Percentiles rank a stretch among this genome's conserved stretches.
These are phyloP conservation scores for Pteromalus puparum DNA, from an alignment of 1,140 invertebrate genomes.

Conservation along the genomic window DNA sequence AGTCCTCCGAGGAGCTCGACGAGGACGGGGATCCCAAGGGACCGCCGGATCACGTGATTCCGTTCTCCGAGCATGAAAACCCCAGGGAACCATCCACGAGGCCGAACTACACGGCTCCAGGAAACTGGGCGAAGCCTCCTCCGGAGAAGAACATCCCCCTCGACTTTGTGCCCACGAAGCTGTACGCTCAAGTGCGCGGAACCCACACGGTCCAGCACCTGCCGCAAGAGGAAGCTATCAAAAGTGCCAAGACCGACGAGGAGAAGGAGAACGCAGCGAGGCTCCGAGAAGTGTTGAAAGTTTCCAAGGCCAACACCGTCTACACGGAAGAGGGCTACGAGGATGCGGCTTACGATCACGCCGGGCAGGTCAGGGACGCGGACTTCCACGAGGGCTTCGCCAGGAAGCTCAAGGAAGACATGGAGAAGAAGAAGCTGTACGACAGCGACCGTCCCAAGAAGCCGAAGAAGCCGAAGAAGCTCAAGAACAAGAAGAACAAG, in stretches of 20 bases:
- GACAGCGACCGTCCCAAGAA: not conserved
- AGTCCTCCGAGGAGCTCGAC: not conserved
- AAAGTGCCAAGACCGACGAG: slow-evolving; percentile 77
- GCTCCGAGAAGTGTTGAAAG: slow-evolving; percentile 81
- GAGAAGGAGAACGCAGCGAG: slow-evolving; percentile 79
- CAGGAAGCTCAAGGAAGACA: slow-evolving; percentile 61
- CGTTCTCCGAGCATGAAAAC: slow-evolving; percentile 71
- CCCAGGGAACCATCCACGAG: slow-evolving; percentile 71
- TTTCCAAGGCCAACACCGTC: slow-evolving; percentile 83
- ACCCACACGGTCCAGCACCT: slow-evolving; percentile 78
- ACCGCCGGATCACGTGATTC: slow-evolving; percentile 63
- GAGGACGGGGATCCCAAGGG: slow-evolving; percentile 53
- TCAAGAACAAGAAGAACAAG: not conserved
- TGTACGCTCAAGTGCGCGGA: slow-evolving; percentile 82
- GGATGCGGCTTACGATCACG: slow-evolving; percentile 86
- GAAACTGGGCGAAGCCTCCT: slow-evolving; percentile 73
- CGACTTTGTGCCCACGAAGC: slow-evolving; percentile 81
- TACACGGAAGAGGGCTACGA: slow-evolving; percentile 88
- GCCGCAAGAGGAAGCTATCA: slow-evolving; percentile 76
- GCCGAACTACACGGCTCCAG: slow-evolving; percentile 74
- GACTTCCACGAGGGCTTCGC: slow-evolving; percentile 73
- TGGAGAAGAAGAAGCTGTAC: slow-evolving; percentile 36
- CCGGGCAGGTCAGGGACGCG: slow-evolving; percentile 82
- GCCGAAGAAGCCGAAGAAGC: not conserved
- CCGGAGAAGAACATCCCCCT: slow-evolving; percentile 66